Evolutionary conservation across 2,888 invertebrate genomes (phyloP).

Genomic region (Nebria brevicollis): DNA sequence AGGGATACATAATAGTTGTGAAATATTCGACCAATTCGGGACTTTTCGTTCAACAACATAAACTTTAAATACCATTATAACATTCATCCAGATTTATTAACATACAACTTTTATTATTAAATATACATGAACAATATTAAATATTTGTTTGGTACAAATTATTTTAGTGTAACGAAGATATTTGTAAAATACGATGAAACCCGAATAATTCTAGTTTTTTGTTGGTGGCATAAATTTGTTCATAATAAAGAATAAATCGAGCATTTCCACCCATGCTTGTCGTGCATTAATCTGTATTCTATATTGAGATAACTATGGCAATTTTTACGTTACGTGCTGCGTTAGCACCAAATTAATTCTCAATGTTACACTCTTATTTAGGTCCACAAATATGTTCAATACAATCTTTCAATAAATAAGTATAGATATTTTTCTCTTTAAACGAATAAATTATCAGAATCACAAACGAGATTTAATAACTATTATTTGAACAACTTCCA

Average conservation of each 20-base stretch:
- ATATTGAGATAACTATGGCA: conserved; percentile 53
- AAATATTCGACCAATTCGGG: conserved; percentile 11
- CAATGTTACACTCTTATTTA: background rate
- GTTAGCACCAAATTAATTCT: conserved; percentile 19
- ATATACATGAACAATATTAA: background rate
- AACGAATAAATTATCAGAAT: too few species aligned
- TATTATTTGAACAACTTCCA: background rate
- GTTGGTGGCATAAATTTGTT: background rate
- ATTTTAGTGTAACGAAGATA: background rate
- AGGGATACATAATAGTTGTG: conserved; percentile 24
- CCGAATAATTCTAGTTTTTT: conserved; percentile 16
- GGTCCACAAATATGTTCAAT: background rate
- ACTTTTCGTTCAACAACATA: background rate
- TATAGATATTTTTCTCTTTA: background rate
- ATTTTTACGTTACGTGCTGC: conserved; percentile 52
- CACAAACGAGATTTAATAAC: too few species aligned
- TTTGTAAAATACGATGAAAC: conserved; percentile 10
- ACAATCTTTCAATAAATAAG: background rate
- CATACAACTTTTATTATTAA: background rate
- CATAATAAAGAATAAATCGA: conserved; percentile 40
- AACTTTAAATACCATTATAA: background rate
- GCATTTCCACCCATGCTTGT: conserved; percentile 46
- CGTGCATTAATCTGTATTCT: conserved; percentile 51
- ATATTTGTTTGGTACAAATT: background rate
- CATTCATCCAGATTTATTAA: background rate